phyloP scores from a whole-genome alignment of 2,113 vertebrate species.

The Xenus cinereus region DNA sequence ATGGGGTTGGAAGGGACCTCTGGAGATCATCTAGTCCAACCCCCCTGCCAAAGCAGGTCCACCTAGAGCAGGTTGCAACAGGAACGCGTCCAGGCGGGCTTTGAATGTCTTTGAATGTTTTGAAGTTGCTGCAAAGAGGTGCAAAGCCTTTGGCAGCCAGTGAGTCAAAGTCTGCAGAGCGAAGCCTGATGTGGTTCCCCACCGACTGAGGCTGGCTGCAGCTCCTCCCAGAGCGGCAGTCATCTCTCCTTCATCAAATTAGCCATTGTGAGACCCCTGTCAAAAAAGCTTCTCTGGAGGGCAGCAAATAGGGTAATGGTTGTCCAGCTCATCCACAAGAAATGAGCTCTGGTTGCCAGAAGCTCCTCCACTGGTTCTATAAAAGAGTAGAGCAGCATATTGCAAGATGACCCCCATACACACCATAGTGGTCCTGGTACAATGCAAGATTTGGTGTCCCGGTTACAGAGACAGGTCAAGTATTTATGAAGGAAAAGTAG shows the following conservation, averaged over 20 bases:
- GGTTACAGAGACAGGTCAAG: background rate
- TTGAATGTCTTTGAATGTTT: no score
- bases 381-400: background rate
- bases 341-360: background rate
- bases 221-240: accelerated
- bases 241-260: background rate
- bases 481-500: background rate
- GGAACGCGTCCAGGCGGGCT: no score
- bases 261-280: background rate
- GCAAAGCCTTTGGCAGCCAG: background rate
- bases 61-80: no score
- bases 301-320: background rate
- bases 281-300: background rate
- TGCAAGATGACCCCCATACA: accelerated
- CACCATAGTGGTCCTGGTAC: background rate
- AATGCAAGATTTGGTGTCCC: background rate
- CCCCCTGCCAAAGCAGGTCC: no score
- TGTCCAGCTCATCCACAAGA: background rate
- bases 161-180: background rate
- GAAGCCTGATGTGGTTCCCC: background rate
- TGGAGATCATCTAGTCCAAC: no score
- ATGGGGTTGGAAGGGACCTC: no score
- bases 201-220: accelerated
- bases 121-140: background rate
- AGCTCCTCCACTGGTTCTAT: background rate